A percentile compares a stretch with the other conserved stretches of the same genome.
These are phyloP conservation scores for Sepioteuthis lessoniana DNA, from an alignment of 2,888 invertebrate genomes.

Conservation along the genomic window DNA sequence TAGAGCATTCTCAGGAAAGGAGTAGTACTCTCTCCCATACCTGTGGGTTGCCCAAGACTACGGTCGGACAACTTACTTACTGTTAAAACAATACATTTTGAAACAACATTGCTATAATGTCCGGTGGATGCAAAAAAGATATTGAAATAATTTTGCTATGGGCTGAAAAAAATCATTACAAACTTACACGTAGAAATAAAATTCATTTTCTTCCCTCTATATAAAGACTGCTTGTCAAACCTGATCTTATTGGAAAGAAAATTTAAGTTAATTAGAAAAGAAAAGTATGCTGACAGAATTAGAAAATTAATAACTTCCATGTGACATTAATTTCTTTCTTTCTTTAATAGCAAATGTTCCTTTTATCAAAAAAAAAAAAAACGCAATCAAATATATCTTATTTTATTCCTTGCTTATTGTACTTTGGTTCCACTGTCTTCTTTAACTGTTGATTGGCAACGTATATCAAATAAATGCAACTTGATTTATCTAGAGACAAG, in stretches of 20 bases:
- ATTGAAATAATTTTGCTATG: background rate
- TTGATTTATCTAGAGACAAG: background rate
- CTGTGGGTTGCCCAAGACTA: too few species aligned
- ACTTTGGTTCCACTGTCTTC: background rate
- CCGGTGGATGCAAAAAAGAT: background rate
- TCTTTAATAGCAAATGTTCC: background rate
- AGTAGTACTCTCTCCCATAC: too few species aligned
- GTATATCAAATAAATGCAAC: background rate
- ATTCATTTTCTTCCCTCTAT: background rate
- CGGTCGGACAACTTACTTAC: too few species aligned
- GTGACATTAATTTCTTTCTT: background rate
- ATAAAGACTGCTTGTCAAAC: background rate
- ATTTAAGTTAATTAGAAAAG: slow-evolving; percentile 1
- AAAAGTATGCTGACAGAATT: background rate
- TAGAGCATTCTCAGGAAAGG: too few species aligned
- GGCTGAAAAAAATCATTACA: background rate
- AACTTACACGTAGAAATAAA: background rate
- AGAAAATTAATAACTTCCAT: slow-evolving; percentile 3
- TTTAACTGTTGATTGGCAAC: background rate
- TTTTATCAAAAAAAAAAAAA: too few species aligned
- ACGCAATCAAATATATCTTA: too few species aligned
- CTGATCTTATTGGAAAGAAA: slow-evolving; percentile 10
- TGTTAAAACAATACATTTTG: too few species aligned
- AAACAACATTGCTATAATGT: too few species aligned
- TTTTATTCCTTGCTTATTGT: background rate